A percentile compares a stretch with the other conserved stretches of the same genome.
Evolutionary conservation across 2,888 invertebrate genomes (phyloP).

Genomic region (Drosophila pegasa): DNA sequence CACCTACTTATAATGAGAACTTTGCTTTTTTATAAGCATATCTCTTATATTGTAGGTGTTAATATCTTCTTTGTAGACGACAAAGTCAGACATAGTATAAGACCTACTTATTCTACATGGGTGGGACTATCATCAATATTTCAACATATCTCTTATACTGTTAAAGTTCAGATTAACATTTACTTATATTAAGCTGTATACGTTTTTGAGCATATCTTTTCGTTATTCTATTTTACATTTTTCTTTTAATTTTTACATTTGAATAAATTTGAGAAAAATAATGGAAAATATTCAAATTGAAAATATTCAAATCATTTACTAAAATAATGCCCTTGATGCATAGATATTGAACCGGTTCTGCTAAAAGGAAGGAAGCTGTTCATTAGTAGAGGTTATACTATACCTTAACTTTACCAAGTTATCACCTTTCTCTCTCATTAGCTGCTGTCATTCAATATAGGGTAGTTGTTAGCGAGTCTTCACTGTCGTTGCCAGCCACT

Average conservation of each 20-base stretch:
- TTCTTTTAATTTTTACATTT: background rate
- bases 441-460: background rate
- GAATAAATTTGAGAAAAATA: background rate
- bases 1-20: background rate
- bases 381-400: background rate
- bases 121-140: background rate
- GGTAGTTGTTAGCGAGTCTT: background rate
- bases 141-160: background rate
- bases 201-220: background rate
- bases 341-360: background rate
- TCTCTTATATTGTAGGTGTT: background rate
- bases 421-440: background rate
- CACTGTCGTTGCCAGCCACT: background rate
- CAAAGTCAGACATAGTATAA: background rate
- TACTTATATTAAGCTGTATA: background rate
- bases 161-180: background rate
- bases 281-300: background rate
- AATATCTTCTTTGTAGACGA: no score
- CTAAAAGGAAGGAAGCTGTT: background rate
- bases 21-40: background rate
- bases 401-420: background rate
- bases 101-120: background rate
- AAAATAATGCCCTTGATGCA: background rate
- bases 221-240: background rate
- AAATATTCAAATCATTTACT: background rate